A percentile compares a stretch with the other conserved stretches of the same genome.
These are phyloP conservation scores for Cepaea nemoralis DNA, from an alignment of 1,140 invertebrate genomes.

Conservation along the genomic window DNA sequence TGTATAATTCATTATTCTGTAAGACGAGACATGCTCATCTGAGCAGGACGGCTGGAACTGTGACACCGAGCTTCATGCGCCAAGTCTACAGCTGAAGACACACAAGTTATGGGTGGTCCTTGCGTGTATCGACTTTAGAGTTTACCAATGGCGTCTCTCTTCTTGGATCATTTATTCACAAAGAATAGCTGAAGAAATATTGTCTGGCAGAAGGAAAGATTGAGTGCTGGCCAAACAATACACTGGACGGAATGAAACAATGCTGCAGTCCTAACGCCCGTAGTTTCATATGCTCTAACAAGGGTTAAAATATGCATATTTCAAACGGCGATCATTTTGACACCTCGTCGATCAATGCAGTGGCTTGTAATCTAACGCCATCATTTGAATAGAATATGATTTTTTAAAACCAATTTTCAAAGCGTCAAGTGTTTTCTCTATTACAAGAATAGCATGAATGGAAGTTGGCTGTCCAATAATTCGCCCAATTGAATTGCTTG, in stretches of 20 bases:
- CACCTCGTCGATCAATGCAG: not conserved
- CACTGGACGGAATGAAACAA: not conserved
- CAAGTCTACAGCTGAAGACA: not conserved
- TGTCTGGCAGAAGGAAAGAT: not conserved
- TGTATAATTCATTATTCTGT: no score
- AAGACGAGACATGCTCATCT: no score
- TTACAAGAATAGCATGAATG: not conserved
- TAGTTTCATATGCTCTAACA: not conserved
- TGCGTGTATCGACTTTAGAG: not conserved
- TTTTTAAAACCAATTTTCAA: not conserved
- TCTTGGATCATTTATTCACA: not conserved
- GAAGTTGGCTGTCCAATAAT: not conserved
- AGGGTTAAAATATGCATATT: not conserved
- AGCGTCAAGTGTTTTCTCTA: not conserved
- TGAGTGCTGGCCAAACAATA: not conserved
- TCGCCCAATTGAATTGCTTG: not conserved
- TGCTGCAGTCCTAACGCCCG: not conserved
- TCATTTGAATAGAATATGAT: not conserved
- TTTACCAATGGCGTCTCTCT: not conserved
- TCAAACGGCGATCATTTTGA: not conserved
- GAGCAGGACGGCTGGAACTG: no score
- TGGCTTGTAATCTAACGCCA: not conserved
- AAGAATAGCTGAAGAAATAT: not conserved
- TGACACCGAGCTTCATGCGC: no score
- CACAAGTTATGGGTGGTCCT: constrained; percentile 2